A percentile compares a stretch with the other conserved stretches of the same genome.
phyloP scores from a whole-genome alignment of 2,888 invertebrate species.

The Tenodera sinensis region DNA sequence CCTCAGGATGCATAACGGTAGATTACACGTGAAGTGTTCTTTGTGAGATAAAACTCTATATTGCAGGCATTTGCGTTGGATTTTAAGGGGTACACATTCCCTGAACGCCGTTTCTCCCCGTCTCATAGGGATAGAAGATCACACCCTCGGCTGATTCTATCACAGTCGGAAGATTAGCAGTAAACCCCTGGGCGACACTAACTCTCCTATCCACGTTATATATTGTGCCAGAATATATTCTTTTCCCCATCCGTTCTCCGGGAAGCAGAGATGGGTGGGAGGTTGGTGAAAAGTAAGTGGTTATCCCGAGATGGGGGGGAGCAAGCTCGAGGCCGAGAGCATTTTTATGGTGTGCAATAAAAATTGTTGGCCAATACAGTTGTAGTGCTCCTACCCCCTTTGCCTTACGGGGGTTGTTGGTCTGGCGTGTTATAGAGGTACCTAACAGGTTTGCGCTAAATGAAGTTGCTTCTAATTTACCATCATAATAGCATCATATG shows the following conservation, averaged over 20 bases:
- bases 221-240: background rate
- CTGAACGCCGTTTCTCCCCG: background rate
- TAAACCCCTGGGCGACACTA: background rate
- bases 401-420: background rate
- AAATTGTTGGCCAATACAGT: constrained; percentile 3
- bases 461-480: background rate
- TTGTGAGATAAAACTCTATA: background rate
- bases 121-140: background rate
- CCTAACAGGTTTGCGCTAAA: background rate
- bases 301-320: background rate
- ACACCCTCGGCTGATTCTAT: background rate
- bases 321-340: background rate
- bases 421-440: too few relatives aligned
- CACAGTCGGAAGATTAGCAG: background rate
- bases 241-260: background rate
- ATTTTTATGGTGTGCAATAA: constrained; percentile 5
- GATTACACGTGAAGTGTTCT: background rate
- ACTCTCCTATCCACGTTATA: background rate
- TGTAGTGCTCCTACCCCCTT: background rate
- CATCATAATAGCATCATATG: background rate
- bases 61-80: background rate
- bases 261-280: background rate
- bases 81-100: background rate
- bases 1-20: background rate
- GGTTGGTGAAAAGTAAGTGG: background rate